Percentiles rank a stretch among this genome's conserved stretches.
Conservation (phyloP, 2,888 invertebrate genomes). For the Leptura quadrifasciata region DNA sequence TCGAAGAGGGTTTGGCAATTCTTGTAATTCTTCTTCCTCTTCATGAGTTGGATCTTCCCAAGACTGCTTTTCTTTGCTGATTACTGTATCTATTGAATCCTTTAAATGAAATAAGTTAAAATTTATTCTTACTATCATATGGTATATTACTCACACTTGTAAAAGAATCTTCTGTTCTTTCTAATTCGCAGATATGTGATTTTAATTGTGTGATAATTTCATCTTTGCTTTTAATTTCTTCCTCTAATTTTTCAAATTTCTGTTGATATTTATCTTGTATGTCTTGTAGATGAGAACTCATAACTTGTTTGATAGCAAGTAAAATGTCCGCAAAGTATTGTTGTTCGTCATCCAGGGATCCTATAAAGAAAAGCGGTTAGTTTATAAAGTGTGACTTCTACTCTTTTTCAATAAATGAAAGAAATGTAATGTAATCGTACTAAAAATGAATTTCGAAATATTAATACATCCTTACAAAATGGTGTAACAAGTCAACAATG, state of each 20-base stretch:
- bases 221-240: conserved; percentile 87
- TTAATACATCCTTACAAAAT: no score
- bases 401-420: no score
- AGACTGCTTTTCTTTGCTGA: conserved; percentile 73
- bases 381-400: no score
- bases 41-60: conserved; percentile 85
- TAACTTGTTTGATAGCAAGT: conserved; percentile 86
- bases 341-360: conserved; percentile 82
- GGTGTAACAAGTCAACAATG: no score
- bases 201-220: conserved; percentile 88
- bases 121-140: neutral
- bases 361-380: conserved; percentile 72
- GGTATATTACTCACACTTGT: conserved; percentile 58
- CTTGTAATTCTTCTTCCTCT: conserved; percentile 82
- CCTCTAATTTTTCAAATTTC: conserved; percentile 85
- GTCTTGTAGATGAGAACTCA: conserved; percentile 84
- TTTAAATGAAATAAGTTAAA: conserved; percentile 51
- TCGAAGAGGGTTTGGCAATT: conserved; percentile 75
- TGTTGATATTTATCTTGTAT: conserved; percentile 84
- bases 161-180: conserved; percentile 72
- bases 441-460: no score
- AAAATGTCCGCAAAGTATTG: conserved; percentile 89
- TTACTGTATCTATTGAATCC: conserved; percentile 71
- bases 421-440: no score
- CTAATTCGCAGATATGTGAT: conserved; percentile 82